phyloP scores from a whole-genome alignment of 2,113 vertebrate species.

The Xiphorhynchus elegans region DNA sequence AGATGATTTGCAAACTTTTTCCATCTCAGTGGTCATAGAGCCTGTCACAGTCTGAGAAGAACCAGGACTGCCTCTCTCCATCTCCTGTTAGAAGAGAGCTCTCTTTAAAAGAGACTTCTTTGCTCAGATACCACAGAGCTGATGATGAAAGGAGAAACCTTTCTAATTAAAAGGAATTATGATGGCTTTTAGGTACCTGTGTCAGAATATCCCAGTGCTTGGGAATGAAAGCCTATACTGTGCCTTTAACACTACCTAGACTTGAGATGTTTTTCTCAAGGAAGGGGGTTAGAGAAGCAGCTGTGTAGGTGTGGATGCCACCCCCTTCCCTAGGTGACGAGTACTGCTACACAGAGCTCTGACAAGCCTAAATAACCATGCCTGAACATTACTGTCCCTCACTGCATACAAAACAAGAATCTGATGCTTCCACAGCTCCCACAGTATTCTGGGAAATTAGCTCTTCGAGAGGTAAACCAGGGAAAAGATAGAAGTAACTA shows the following conservation, averaged over 20 bases:
- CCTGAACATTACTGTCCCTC: neutral
- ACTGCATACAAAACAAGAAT: neutral
- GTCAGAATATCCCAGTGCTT: neutral
- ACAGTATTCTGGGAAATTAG: neutral
- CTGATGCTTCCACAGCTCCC: neutral
- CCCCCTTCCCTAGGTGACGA: neutral
- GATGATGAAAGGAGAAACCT: neutral
- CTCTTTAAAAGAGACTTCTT: neutral
- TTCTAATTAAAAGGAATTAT: neutral
- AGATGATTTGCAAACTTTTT: neutral
- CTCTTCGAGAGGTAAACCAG: neutral
- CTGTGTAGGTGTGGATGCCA: neutral
- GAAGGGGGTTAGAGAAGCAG: neutral
- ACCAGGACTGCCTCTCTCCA: neutral
- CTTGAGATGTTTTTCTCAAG: neutral
- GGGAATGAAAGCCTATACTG: neutral
- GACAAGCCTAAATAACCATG: neutral
- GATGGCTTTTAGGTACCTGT: neutral
- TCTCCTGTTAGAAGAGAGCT: neutral
- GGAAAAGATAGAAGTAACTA: neutral
- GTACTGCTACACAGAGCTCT: neutral
- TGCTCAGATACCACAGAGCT: neutral
- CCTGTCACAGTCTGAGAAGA: conserved; percentile 32
- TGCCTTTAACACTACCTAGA: neutral
- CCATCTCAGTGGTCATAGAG: conserved; percentile 1